phyloP scores from a whole-genome alignment of 2,113 vertebrate genomes.

The Sapajus apella region DNA sequence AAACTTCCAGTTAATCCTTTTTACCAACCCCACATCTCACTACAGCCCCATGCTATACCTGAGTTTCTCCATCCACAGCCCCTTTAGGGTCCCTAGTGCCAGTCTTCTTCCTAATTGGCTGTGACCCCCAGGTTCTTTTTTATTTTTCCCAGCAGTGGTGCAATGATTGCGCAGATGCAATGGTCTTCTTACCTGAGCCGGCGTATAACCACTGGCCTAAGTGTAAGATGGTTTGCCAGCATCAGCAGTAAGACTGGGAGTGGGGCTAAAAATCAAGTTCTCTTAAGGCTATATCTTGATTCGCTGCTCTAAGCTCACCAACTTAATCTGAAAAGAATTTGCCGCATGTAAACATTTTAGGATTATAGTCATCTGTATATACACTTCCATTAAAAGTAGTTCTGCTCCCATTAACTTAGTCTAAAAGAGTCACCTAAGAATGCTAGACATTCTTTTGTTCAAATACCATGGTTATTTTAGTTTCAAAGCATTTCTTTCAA shows the following conservation, averaged over 20 bases:
- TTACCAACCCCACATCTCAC: not conserved
- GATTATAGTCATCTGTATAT: not conserved
- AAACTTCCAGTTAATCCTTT: not conserved
- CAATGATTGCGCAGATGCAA: not conserved
- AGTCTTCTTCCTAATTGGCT: not conserved
- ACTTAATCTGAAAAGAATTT: not conserved
- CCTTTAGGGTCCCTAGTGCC: not conserved
- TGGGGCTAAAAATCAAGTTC: not conserved
- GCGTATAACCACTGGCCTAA: not conserved
- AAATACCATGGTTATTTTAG: not conserved
- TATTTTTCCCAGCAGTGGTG: not conserved
- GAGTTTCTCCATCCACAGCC: not conserved
- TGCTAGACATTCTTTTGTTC: not conserved
- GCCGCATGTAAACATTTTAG: not conserved
- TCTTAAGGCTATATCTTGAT: not conserved
- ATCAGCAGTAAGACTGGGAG: not conserved
- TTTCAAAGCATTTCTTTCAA: conserved; percentile 8
- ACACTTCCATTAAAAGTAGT: not conserved
- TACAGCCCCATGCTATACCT: not conserved
- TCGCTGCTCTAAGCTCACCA: not conserved
- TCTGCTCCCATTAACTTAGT: not conserved
- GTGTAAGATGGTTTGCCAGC: not conserved
- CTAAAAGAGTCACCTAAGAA: not conserved
- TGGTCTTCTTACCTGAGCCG: not conserved
- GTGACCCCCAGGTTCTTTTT: not conserved